Evolutionary conservation across 2,113 vertebrate species (phyloP).

Genomic region (Cololabis saira): DNA sequence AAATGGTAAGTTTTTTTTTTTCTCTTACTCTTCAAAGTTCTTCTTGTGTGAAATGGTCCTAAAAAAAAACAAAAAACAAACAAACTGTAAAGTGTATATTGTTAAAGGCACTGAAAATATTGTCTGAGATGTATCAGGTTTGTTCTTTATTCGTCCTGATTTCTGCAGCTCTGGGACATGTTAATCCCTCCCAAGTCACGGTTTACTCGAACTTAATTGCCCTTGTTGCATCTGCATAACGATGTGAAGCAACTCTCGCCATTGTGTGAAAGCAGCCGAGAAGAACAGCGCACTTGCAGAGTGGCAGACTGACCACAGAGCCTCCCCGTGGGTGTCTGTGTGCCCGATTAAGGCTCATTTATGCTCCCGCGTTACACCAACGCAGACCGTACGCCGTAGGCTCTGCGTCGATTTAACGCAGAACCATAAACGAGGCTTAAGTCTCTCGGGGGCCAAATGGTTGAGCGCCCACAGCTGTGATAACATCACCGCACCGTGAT

Average conservation of each 20-base stretch:
- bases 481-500: conserved; percentile 69
- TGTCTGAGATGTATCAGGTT: too few species aligned
- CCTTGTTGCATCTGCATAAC: conserved; percentile 12
- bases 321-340: conserved; percentile 49
- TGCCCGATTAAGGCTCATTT: conserved; percentile 59
- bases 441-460: conserved; percentile 69
- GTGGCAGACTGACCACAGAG: conserved; percentile 42
- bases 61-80: too few species aligned
- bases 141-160: too few species aligned
- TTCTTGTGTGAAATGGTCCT: neutral
- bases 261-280: conserved; percentile 55
- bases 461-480: conserved; percentile 81
- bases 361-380: too few species aligned
- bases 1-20: conserved; percentile 65
- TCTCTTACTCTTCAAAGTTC: neutral
- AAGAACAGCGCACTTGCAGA: conserved; percentile 53
- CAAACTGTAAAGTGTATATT: too few species aligned
- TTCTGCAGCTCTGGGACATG: neutral
- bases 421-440: too few species aligned
- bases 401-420: too few species aligned
- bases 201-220: conserved; percentile 17
- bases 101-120: too few species aligned
- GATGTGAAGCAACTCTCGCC: conserved; percentile 30
- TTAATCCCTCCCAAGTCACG: neutral
- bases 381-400: too few species aligned